Base-by-base conservation (phyloP, 2,113 vertebrate species). In the Clinocottus analis region DNA sequence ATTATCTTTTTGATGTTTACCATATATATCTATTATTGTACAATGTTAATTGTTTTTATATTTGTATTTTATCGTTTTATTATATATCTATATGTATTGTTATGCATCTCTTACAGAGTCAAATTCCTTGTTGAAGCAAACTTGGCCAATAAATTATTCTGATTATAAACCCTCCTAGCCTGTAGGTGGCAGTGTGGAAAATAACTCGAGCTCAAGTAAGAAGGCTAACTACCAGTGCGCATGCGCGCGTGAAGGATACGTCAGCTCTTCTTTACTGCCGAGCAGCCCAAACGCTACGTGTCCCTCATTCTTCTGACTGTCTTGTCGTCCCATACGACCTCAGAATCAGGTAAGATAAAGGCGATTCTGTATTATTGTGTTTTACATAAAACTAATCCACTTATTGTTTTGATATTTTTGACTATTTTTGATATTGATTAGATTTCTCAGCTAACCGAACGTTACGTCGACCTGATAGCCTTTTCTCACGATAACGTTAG, bases 221-320 rank as follows among this genome's bases (percentile, higher is more conserved):
- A 27, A 21, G 10, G n/a, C n/a, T n/a, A n/a, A n/a, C n/a, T n/a
- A 0, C 17, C 1, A 0, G 11, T 6, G 23, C 94, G 91, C 95
- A 92, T 90, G 93, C 91, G 93, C 85, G 4, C 0, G 10, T 19
- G 21, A 91, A 88, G 59, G 56, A 69, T 82, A 93, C 95, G 94
- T 95, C 93, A 94, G 84, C 91, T 56, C 79, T 92, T 53, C 55
- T 67, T 0, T 6, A 47, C 17, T 21, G 49, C 27, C 59, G 31
- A 35, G 1, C 49, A 43, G 53, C 27, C 14, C n/a, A 0, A 33
- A 53, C 66, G 55, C 77, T 75, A 95, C 95, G 95, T 95, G 95
- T 91, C 92, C 61, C 43, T 85, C 56, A 64, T 1, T 82, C 12
- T 17, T 60, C 45, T 0, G 14, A 4, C n/a, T 23, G 56, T 37